These are phyloP conservation scores for Calonectris borealis DNA, from an alignment of 2,113 vertebrate species.

Conservation along the genomic window DNA sequence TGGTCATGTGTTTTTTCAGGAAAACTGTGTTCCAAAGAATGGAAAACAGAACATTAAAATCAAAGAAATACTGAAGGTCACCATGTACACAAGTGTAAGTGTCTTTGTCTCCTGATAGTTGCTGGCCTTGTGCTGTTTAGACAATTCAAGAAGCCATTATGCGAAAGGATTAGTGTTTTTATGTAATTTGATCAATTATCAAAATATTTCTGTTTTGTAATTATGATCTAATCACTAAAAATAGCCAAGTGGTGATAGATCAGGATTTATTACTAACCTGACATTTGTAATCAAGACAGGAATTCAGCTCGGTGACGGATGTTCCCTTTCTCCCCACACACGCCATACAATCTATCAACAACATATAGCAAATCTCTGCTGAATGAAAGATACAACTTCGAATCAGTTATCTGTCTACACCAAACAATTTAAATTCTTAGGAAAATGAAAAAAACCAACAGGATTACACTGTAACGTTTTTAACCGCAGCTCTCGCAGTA, in stretches of 20 bases:
- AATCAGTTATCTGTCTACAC: background rate
- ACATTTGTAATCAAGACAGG: background rate
- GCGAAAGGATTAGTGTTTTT: background rate
- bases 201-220: slow-evolving; percentile 13
- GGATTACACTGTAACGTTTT: background rate
- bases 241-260: background rate
- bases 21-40: background rate
- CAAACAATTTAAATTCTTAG: background rate
- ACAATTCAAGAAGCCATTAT: background rate
- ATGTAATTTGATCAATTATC: background rate
- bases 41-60: background rate
- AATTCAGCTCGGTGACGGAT: background rate
- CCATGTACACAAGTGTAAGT: background rate
- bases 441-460: background rate
- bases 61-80: background rate
- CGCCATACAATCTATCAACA: background rate
- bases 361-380: background rate
- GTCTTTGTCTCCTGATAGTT: background rate
- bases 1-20: background rate
- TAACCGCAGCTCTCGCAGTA: background rate
- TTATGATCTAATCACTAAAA: background rate
- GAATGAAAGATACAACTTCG: background rate
- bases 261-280: slow-evolving; percentile 8
- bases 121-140: background rate
- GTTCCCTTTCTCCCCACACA: background rate